A percentile compares a stretch with the other conserved stretches of the same genome.
Evolutionary conservation across 2,797 vertebrate species (phyloP).

Genomic region (Hipposideros larvatus): DNA sequence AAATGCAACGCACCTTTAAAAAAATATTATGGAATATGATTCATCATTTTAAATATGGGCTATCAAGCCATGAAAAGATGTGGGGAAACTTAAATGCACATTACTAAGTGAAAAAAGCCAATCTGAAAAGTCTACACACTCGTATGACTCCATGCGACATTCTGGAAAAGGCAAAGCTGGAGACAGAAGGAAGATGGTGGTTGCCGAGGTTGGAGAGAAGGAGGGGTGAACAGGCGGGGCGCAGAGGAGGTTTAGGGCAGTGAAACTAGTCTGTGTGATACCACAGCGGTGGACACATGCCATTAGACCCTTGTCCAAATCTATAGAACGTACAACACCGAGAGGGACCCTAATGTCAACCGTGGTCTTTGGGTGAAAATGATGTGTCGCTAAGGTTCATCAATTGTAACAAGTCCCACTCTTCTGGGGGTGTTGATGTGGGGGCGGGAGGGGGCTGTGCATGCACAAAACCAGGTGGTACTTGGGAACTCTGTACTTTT

Average conservation of each 20-base stretch:
- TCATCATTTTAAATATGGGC: background rate
- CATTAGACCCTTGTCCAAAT: too few species aligned
- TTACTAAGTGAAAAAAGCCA: background rate
- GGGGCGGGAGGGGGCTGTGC: too few species aligned
- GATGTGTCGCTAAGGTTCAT: too few species aligned
- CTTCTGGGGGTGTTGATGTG: too few species aligned
- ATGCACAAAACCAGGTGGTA: too few species aligned
- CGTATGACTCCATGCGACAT: fast-evolving
- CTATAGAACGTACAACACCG: fast-evolving
- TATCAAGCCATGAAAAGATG: background rate
- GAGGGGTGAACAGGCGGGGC: too few species aligned
- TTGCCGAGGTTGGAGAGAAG: background rate
- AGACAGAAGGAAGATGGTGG: background rate
- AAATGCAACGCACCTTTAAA: background rate
- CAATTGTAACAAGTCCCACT: background rate
- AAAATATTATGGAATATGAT: background rate
- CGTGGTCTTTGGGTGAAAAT: too few species aligned
- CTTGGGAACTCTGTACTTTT: background rate
- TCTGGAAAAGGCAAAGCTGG: background rate
- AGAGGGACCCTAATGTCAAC: background rate
- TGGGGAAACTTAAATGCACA: background rate
- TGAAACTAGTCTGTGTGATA: too few species aligned
- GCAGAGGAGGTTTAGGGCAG: too few species aligned
- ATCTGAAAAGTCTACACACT: fast-evolving
- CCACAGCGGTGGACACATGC: too few species aligned